Base-by-base conservation (phyloP, 2,797 vertebrate genomes). In the Urosaurus nigricauda region DNA sequence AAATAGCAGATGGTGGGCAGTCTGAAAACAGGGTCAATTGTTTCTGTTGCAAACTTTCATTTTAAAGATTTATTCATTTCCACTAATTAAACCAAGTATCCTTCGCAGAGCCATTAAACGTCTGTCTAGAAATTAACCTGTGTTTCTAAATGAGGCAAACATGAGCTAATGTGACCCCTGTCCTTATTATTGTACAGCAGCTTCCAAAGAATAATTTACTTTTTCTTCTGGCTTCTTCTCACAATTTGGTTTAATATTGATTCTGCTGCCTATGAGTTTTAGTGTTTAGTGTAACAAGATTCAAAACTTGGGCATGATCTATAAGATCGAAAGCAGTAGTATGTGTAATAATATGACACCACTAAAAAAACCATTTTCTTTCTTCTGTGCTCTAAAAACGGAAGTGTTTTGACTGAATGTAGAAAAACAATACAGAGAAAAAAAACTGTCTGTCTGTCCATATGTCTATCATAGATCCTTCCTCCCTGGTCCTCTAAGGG, bases 61-160 rank as follows among this genome's bases (percentile, higher is more conserved):
- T 94, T 88, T 89, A 92, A 88, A 81, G 81, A 90, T 93, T 93
- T 92, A 83, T 40, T 85, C 14, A 68, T 91, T 32, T 73, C 65
- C 82, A 90, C 93, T 94, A 95, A 94, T 94, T 95, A 96, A 95
- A 90, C 92, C 89, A 92, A 92, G 79, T 74, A 92, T 74, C 90
- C 88, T 95, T 92, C 94, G 95, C 93, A 95, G 93, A 95, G 94
- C 92, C 90, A 92, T 94, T 95, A 94, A 95, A 92, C 79, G 92
- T 85, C 80, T 92, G 84, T 93, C 88, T 93, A 94, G 93, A 96
- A 95, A 91, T 86, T 68, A 88, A 86, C 93, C 24, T 94, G 77
- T 77, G 86, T 95, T 92, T 94, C 93, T 90, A 96, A 95, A 94
- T 85, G 91, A 93, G 88, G 90, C 81, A 93, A 95, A 90, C 51